Evolutionary conservation across 2,113 vertebrate species (phyloP).

Genomic region (Noctilio leporinus): DNA sequence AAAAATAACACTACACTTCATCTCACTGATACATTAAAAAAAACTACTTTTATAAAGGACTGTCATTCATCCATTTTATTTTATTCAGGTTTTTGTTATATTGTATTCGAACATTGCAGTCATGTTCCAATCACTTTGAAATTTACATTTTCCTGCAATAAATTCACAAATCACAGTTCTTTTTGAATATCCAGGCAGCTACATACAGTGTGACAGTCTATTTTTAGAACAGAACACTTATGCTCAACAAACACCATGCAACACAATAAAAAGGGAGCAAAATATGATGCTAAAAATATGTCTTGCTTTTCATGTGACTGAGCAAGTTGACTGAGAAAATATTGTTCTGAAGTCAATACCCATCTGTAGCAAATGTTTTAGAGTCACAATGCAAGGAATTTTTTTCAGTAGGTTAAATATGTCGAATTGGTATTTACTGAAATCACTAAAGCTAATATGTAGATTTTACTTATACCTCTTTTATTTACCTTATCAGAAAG

Average conservation of each 20-base stretch:
- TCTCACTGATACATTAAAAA: not conserved
- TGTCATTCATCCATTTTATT: not conserved
- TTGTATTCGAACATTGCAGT: not conserved
- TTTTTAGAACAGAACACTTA: slow-evolving; percentile 65
- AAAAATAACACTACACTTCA: not conserved
- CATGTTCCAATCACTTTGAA: not conserved
- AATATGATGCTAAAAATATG: slow-evolving; percentile 64
- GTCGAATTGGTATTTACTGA: not conserved
- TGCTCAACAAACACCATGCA: slow-evolving; percentile 57
- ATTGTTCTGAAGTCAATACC: slow-evolving; percentile 14
- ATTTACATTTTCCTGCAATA: not conserved
- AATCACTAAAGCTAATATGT: not conserved
- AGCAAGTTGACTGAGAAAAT: slow-evolving; percentile 47
- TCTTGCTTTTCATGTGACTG: slow-evolving; percentile 48
- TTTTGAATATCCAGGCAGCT: not conserved
- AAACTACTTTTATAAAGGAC: not conserved
- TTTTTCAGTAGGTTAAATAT: not conserved
- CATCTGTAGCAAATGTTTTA: not conserved
- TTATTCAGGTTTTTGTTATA: not conserved
- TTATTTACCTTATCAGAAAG: slow-evolving; percentile 80
- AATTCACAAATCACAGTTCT: slow-evolving; percentile 49
- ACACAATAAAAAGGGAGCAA: slow-evolving; percentile 38
- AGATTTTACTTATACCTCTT: slow-evolving; percentile 31
- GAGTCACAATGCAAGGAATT: not conserved
- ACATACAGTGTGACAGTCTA: slow-evolving; percentile 51